Evolutionary conservation across 1,140 invertebrate species (phyloP).

Genomic region (Papilio xuthus): DNA sequence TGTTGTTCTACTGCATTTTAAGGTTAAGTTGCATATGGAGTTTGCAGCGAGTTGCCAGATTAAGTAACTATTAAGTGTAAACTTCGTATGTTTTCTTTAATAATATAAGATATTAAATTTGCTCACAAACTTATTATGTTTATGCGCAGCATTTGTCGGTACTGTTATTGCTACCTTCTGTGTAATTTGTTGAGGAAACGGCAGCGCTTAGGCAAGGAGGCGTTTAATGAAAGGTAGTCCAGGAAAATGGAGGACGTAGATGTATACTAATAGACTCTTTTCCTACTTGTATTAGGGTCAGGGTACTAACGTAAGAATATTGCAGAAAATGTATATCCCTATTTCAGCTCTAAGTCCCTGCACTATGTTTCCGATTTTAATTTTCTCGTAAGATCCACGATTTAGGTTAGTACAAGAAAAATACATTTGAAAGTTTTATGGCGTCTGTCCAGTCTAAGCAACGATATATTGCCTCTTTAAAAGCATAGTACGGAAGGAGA

Average conservation of each 20-base stretch:
- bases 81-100: neutral
- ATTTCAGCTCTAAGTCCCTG: neutral
- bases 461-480: slow-evolving; percentile 36
- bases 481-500: slow-evolving; percentile 26
- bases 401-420: slow-evolving; percentile 33
- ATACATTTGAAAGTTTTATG: slow-evolving; percentile 37
- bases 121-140: neutral
- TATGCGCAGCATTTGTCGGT: slow-evolving; percentile 43
- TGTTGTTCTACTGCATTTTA: neutral
- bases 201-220: slow-evolving; percentile 41
- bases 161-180: slow-evolving; percentile 46
- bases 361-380: slow-evolving; percentile 22
- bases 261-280: slow-evolving; percentile 66
- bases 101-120: slow-evolving; percentile 33
- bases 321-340: slow-evolving; percentile 7
- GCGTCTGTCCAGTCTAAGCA: slow-evolving; percentile 18
- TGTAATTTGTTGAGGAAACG: slow-evolving; percentile 50
- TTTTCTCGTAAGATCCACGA: slow-evolving; percentile 23
- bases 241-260: slow-evolving; percentile 44
- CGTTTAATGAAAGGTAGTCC: slow-evolving; percentile 54
- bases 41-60: neutral
- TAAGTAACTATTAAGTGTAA: neutral
- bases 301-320: slow-evolving; percentile 18
- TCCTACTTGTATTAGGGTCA: slow-evolving; percentile 58
- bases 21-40: neutral